phyloP scores from a whole-genome alignment of 2,888 invertebrate genomes.

The Leptinotarsa rubiginosa region DNA sequence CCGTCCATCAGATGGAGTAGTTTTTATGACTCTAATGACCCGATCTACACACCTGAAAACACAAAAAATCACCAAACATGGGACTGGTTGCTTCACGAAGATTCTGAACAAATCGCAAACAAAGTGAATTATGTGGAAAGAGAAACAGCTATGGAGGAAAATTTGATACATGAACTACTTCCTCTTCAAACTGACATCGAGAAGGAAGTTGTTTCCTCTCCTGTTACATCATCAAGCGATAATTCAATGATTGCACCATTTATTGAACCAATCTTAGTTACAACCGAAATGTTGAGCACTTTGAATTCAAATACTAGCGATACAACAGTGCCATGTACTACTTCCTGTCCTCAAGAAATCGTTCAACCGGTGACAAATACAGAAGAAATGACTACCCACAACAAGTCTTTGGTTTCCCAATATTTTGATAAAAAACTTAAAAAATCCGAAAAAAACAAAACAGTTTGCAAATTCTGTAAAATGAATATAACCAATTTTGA shows the following conservation, averaged over 20 bases:
- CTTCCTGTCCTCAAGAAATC: not conserved
- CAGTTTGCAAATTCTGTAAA: constrained; percentile 35
- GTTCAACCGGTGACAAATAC: not conserved
- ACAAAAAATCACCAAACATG: not conserved
- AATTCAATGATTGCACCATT: not conserved
- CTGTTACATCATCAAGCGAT: not conserved
- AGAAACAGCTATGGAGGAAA: not conserved
- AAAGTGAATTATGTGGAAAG: not conserved
- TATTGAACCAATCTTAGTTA: not conserved
- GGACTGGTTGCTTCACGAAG: not conserved
- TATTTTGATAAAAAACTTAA: not conserved
- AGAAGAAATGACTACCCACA: not conserved
- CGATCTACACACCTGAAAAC: not conserved
- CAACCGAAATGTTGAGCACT: not conserved
- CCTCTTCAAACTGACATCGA: not conserved
- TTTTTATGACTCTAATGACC: not conserved
- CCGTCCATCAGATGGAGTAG: not conserved
- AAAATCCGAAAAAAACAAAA: constrained; percentile 1
- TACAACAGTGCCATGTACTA: not conserved
- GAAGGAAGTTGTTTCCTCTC: not conserved
- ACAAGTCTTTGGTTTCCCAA: not conserved
- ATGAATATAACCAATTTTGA: constrained; percentile 41
- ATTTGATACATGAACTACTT: not conserved
- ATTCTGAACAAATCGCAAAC: not conserved
- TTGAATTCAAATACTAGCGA: not conserved